Percentiles rank a stretch among this genome's conserved stretches.
Conservation (phyloP, 2,888 invertebrate species). For the Nymphalis polychloros region DNA sequence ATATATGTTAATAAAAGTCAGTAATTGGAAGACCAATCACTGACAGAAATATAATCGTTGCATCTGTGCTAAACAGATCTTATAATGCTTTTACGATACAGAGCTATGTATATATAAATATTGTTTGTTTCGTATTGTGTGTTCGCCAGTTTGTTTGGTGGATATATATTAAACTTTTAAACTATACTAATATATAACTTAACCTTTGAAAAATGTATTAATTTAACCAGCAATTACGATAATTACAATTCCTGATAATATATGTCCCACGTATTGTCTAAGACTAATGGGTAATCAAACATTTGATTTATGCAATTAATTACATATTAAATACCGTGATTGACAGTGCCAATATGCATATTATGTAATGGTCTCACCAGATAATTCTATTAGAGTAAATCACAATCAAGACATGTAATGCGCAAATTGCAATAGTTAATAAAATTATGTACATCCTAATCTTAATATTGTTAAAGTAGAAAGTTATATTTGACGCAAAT, state of each 20-base stretch:
- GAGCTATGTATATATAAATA: no score
- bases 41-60: no score
- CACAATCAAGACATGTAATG: conserved; percentile 14
- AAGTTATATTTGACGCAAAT: no score
- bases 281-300: conserved; percentile 29
- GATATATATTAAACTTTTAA: no score
- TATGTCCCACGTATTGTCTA: conserved; percentile 10
- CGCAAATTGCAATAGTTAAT: conserved; percentile 1
- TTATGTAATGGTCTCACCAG: conserved; percentile 1
- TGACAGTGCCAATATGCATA: conserved; percentile 7
- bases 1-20: no score
- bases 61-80: no score
- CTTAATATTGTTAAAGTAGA: no score
- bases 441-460: not conserved
- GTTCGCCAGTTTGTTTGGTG: no score
- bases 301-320: conserved; percentile 31
- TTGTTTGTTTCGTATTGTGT: no score
- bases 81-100: not conserved
- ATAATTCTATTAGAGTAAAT: conserved; percentile 21
- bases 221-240: not conserved
- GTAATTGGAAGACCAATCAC: no score
- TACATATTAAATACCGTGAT: conserved; percentile 28
- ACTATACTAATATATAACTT: not conserved
- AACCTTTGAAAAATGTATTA: not conserved
- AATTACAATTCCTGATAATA: conserved; percentile 18